Base-by-base conservation (phyloP, 2,888 invertebrate genomes). In the Idaea dimidiata region DNA sequence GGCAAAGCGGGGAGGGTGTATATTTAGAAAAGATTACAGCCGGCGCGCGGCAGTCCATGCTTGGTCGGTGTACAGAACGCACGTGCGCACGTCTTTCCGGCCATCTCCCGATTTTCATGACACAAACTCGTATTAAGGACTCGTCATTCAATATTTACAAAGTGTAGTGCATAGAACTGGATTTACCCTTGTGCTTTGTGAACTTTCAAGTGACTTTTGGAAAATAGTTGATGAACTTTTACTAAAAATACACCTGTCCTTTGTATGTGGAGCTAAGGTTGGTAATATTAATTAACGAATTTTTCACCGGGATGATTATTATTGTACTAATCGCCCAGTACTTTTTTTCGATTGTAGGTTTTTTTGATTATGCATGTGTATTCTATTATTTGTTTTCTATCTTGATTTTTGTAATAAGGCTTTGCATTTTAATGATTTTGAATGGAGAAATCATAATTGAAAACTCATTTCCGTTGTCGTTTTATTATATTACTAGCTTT, bases 11-110 rank as follows among this genome's bases (percentile, higher is more conserved):
- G 87, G 89, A 43, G 43, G 89, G 88, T 88, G 88, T 91, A 87
- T 92, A 90, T 90, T 91, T 91, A 91, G 91, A 87, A 88, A 86
- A 83, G 85, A 81, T 81, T 72, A 75, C 74, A 77, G 77, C 80
- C 75, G 76, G 78, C 75, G 74, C 73, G 77, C 81, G 80, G 77
- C 91, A 93, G 93, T 93, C 81, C 79, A 82, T 79, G 89, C 81
- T 84, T 75, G 74, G 78, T 81, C 80, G 76, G 79, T 84, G 84
- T 68, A 78, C 75, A 68, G 81, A 81, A 78, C 76, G 86, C 81
- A 82, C 82, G 89, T 76, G 78, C 74, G 43, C 75, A 70, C 69
- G 76, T 75, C 75, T 74, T 75, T 75, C 73, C 71, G 80, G 84
- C 81, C 80, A 56, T 8, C 56, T 81, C 77, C 78, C 85, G 86